Percentiles rank a stretch among this genome's conserved stretches.
phyloP scores from a whole-genome alignment of 1,140 invertebrate species.

The Lineus longissimus region DNA sequence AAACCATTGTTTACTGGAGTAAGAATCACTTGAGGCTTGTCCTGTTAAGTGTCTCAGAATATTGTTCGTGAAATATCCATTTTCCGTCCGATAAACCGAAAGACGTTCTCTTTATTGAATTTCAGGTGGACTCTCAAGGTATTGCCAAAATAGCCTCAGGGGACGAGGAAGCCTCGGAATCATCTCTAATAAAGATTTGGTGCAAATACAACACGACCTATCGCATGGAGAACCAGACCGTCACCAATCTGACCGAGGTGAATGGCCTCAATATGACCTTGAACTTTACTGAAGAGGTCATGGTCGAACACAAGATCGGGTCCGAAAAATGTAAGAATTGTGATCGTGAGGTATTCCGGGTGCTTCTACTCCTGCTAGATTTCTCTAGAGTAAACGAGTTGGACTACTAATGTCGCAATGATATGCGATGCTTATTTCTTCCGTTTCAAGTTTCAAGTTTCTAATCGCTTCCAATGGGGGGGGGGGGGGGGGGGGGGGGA shows the following conservation, averaged over 20 bases:
- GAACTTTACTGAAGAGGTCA: constrained; percentile 10
- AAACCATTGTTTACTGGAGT: too few species aligned
- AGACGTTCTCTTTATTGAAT: too few species aligned
- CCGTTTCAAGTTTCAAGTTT: neutral
- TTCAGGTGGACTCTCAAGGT: neutral
- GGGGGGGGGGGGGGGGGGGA: too few species aligned
- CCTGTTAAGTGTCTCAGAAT: too few species aligned
- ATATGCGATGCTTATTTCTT: neutral
- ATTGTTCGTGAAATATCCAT: too few species aligned
- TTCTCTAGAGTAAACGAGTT: neutral
- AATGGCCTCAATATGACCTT: neutral
- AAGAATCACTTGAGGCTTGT: too few species aligned
- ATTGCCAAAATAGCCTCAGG: neutral
- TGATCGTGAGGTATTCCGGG: constrained; percentile 15
- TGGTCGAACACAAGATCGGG: constrained; percentile 6
- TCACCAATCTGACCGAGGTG: neutral
- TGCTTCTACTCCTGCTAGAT: neutral
- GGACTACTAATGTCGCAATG: neutral
- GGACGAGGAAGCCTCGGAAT: neutral
- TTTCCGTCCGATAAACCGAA: too few species aligned
- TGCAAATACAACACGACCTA: neutral
- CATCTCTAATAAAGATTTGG: neutral
- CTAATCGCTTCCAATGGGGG: too few species aligned
- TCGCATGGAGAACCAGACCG: neutral
- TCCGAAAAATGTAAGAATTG: constrained; percentile 18